Conservation (phyloP, 2,888 invertebrate genomes). For the Drosophila subquinaria region DNA sequence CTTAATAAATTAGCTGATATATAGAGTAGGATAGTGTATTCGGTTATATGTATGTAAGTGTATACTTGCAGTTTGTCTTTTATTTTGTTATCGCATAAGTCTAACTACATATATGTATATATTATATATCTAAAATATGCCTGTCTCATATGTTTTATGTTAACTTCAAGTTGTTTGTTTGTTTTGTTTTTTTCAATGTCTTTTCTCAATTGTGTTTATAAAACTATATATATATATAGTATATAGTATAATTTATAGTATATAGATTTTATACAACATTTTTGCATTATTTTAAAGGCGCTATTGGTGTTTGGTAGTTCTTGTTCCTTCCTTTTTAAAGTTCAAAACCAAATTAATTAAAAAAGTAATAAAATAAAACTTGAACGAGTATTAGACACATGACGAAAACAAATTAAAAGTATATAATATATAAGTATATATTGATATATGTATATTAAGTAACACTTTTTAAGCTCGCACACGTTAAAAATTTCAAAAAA, state of each 20-base stretch:
- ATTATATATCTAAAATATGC: slow-evolving; percentile 51
- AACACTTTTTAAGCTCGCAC: slow-evolving; percentile 52
- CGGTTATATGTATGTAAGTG: slow-evolving; percentile 12
- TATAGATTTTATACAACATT: slow-evolving; percentile 41
- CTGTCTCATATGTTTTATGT: slow-evolving; percentile 56
- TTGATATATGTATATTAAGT: slow-evolving; percentile 44
- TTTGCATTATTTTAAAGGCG: slow-evolving; percentile 57
- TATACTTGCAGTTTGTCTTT: slow-evolving; percentile 6
- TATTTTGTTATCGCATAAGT: slow-evolving; percentile 19
- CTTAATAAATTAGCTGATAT: slow-evolving; percentile 14
- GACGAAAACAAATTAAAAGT: slow-evolving; percentile 39
- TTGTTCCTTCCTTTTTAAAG: slow-evolving; percentile 1
- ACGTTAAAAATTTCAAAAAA: slow-evolving; percentile 41
- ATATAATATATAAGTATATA: slow-evolving; percentile 39
- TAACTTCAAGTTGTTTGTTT: slow-evolving; percentile 57
- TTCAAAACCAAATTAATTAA: slow-evolving; percentile 6
- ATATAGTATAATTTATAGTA: slow-evolving; percentile 44
- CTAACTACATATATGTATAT: slow-evolving; percentile 36
- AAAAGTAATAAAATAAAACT: slow-evolving; percentile 41
- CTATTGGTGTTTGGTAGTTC: slow-evolving; percentile 66
- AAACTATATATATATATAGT: slow-evolving; percentile 40
- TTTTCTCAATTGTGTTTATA: slow-evolving; percentile 44
- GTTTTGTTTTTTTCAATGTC: slow-evolving; percentile 24
- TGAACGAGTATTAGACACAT: slow-evolving; percentile 51
- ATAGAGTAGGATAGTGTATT: slow-evolving; percentile 5